Evolutionary conservation across 1,140 invertebrate genomes (phyloP), one percentile per base, ranked within the genome.

Genomic region (Rhyzopertha dominica): DNA sequence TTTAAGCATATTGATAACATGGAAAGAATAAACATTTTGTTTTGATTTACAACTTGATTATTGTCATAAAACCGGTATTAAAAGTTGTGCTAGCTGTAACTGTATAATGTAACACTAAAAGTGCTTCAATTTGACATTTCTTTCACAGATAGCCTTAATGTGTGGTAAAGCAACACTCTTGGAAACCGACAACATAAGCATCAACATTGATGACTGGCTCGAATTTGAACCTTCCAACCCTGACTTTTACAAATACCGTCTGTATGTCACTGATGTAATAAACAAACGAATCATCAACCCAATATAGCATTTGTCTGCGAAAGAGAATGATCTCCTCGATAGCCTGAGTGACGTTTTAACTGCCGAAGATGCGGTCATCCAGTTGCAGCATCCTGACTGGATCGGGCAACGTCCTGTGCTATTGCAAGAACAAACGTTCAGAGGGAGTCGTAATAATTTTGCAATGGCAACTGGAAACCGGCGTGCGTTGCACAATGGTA

Each of bases 221-320:
- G 49, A 53, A 22, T 55, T 59, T 37, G 43, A 52, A 32, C 48
- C 53, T 28, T 40, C 36, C 10, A 26, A 52, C 22, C 8, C 14
- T 8, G 22, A 38, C 22, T 14, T 44, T 5, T 36, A 57, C n/a
- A 12, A 51, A 16, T 49, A 91, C 13, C 70, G 90, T 18, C 82
- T 87, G 59, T 87, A 86, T 45, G 84, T 89, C 66, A 82, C 88
- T 57, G 78, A 83, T 18, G 59, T 90, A 7, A 79, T 90, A 22
- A 69, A 87, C 7, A 71, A 83, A 4, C 73, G 84, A 22, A 82
- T 92, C 76, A 74, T 77, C 44, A 76, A 80, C 42, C 85, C 87
- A 0, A 74, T 74, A 9, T 83, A 85, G 64, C 73, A 77, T 0
- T 74, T 74, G 66, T 70, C 72, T 4, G 70, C 80, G 25, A 69